phyloP scores from a whole-genome alignment of 2,888 invertebrate genomes.

The Drosophila imparisetae region DNA sequence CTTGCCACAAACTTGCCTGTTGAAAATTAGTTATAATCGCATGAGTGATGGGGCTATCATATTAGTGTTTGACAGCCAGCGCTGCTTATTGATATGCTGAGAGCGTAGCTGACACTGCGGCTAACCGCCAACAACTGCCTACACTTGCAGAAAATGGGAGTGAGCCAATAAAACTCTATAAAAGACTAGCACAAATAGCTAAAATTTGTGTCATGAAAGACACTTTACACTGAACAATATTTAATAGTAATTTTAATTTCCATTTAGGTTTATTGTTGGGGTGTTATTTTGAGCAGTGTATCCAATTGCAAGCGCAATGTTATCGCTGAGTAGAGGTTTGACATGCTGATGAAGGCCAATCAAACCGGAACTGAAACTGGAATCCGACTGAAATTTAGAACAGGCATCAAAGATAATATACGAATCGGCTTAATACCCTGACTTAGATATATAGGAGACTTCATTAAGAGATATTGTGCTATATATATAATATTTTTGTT shows the following conservation, averaged over 20 bases:
- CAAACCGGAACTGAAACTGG: not conserved
- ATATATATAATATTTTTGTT: too few relatives aligned
- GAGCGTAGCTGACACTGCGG: constrained; percentile 53
- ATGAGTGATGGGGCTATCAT: constrained; percentile 64
- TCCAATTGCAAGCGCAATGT: not conserved
- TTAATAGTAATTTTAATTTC: not conserved
- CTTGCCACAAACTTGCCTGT: constrained; percentile 26
- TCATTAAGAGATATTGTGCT: too few relatives aligned
- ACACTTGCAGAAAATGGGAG: constrained; percentile 24
- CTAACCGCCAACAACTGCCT: constrained; percentile 22
- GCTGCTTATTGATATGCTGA: constrained; percentile 67
- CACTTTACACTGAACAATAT: not conserved
- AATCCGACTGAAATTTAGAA: not conserved
- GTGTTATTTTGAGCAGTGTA: not conserved
- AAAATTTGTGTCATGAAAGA: not conserved
- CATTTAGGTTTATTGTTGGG: not conserved
- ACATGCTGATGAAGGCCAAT: not conserved
- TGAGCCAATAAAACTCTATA: too few relatives aligned
- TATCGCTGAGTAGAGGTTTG: not conserved
- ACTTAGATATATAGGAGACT: too few relatives aligned
- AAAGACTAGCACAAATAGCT: not conserved
- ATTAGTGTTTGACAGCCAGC: constrained; percentile 42
- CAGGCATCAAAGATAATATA: too few relatives aligned
- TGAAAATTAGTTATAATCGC: constrained; percentile 51
- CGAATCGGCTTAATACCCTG: not conserved